Base-by-base conservation (phyloP, 1,140 invertebrate genomes). In the Aculops lycopersici region DNA sequence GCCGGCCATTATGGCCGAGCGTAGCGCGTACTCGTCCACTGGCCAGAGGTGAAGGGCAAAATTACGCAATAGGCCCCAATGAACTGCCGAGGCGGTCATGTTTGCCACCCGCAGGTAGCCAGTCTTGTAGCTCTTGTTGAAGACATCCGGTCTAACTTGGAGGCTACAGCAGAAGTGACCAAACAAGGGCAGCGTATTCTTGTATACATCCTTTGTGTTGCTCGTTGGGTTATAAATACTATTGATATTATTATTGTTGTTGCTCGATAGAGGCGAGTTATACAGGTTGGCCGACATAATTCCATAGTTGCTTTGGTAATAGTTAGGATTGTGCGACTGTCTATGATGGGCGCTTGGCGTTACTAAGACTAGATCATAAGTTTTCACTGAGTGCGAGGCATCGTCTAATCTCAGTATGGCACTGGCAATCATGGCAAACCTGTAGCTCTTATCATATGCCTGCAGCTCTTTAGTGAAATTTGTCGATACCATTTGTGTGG, bases 101-200 rank as follows among this genome's bases (percentile, higher is more conserved):
- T 62, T 56, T 35, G 41, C 39, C 16, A 68, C 36, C 46, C 52
- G 58, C 17, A 70, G 52, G 42, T 55, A 61, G 3, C 67, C 67
- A 13, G 61, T 56, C 43, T 58, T 57, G 31, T 61, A 51, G 41
- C 67, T 62, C 45, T 65, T 59, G 18, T 56, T 54, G 15, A 68
- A 53, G 51, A 64, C 69, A 38, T 69, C 60, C 4, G 71, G 70
- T 45, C 68, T 63, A 21, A 67, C 66, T 3, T 69, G 69, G 24
- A 74, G 53, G 36, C 69, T 65, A 53, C 69, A 72, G 48, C 71
- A 74, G 50, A 72, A 72, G 49, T 72, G 67, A 8, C 70, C 71
- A 52, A 73, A 74, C 17, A 74, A 51, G 15, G 71, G 70, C 42
- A 73, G 53, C 45, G 65, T 58, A 41, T 63, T 56, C 40, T 55